Evolutionary conservation across 2,797 vertebrate species (phyloP).

Genomic region (Sarcoramphus papa): DNA sequence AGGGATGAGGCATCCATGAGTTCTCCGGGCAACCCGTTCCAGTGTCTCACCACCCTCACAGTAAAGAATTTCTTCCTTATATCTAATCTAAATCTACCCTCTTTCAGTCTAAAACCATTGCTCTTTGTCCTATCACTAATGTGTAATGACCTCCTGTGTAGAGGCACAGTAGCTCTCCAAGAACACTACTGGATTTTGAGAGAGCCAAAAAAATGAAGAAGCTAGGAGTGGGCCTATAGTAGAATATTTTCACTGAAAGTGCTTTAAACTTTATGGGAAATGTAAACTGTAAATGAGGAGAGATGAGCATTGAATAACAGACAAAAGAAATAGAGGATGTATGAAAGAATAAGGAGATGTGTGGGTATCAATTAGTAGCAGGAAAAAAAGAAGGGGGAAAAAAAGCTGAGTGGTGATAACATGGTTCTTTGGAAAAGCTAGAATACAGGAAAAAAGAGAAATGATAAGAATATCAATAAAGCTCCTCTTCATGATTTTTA

Average conservation of each 20-base stretch:
- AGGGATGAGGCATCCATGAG: not conserved
- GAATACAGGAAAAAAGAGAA: not conserved
- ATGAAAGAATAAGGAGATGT: not conserved
- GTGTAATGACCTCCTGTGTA: not conserved
- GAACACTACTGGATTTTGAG: not conserved
- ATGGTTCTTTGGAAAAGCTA: not conserved
- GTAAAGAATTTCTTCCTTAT: not conserved
- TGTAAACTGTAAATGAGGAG: not conserved
- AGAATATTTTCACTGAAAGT: not conserved
- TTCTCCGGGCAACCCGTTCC: not conserved
- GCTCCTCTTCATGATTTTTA: not conserved
- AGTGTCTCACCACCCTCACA: not conserved
- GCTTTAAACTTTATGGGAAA: not conserved
- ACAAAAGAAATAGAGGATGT: not conserved
- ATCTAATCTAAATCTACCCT: not conserved
- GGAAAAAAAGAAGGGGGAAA: too few species aligned
- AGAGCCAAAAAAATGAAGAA: not conserved
- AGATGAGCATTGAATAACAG: not conserved
- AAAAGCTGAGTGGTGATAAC: not conserved
- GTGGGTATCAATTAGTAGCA: not conserved
- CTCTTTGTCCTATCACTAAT: not conserved
- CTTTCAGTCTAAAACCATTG: not conserved
- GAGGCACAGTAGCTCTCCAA: not conserved
- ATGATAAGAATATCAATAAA: not conserved
- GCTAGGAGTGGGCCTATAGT: not conserved